Percentiles rank a stretch among this genome's conserved stretches.
These are phyloP conservation scores for Lepisosteus oculatus DNA, from an alignment of 2,113 vertebrate species.

Conservation along the genomic window DNA sequence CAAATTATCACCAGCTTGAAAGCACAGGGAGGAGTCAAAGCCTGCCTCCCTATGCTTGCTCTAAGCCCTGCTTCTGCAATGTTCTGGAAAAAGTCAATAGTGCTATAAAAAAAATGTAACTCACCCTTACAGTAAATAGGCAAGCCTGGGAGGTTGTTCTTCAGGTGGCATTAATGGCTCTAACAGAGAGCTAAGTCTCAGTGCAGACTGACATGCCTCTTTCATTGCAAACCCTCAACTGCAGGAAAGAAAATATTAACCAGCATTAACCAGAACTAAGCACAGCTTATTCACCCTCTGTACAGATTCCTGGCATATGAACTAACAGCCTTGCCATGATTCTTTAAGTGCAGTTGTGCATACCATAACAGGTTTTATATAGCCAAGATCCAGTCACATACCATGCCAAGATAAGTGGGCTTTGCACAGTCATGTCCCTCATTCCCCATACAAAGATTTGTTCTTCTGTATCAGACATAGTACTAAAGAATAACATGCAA, in stretches of 20 bases:
- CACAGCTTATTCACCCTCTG: constrained; percentile 40
- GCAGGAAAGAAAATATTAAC: constrained; percentile 20
- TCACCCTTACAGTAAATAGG: constrained; percentile 23
- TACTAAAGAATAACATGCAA: too few species aligned
- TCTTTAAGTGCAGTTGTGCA: constrained; percentile 13
- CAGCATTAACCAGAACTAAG: constrained; percentile 24
- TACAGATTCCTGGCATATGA: constrained; percentile 19
- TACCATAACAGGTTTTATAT: neutral
- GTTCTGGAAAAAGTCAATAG: constrained; percentile 18
- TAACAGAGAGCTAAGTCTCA: constrained; percentile 21
- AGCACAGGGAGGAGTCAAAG: neutral
- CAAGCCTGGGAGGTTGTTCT: constrained; percentile 38
- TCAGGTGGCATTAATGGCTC: constrained; percentile 37
- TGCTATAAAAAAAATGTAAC: constrained; percentile 32
- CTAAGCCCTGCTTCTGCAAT: neutral
- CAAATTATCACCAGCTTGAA: neutral
- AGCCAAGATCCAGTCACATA: neutral
- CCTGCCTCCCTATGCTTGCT: neutral
- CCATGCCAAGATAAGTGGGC: neutral
- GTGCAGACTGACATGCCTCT: neutral
- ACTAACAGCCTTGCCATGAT: constrained; percentile 3
- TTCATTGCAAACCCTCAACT: constrained; percentile 15
- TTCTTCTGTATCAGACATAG: too few species aligned
- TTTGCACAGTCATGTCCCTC: constrained; percentile 1
- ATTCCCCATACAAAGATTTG: too few species aligned